Evolutionary conservation across 1,140 invertebrate species (phyloP).

Genomic region (Pachypeltis micranthus): DNA sequence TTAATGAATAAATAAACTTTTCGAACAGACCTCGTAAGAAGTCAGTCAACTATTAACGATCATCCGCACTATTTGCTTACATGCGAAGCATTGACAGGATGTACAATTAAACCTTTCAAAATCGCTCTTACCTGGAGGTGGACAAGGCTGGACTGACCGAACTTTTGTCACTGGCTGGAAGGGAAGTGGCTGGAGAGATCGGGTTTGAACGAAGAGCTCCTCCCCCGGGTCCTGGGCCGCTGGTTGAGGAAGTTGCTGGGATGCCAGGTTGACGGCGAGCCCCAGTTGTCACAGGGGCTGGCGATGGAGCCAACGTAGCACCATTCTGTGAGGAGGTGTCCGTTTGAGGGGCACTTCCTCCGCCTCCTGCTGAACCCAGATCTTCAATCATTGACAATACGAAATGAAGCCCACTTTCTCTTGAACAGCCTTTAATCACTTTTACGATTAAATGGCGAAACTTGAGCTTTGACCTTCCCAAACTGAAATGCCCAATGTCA

Average conservation of each 20-base stretch:
- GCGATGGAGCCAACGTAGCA: background rate
- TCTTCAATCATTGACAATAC: too few species aligned
- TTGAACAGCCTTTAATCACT: too few species aligned
- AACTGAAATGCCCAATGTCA: too few species aligned
- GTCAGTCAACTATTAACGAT: too few species aligned
- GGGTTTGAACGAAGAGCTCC: constrained; percentile 18
- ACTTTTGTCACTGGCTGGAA: constrained; percentile 24
- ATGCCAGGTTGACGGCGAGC: constrained; percentile 3
- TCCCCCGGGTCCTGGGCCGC: background rate
- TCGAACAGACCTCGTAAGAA: too few species aligned
- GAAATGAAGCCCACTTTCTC: too few species aligned
- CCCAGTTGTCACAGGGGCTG: background rate
- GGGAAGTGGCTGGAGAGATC: constrained; percentile 25
- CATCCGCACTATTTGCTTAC: too few species aligned
- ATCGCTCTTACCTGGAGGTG: background rate
- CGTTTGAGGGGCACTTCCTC: background rate
- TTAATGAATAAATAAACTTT: too few species aligned
- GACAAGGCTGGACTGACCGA: constrained; percentile 23
- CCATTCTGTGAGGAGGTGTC: constrained; percentile 23
- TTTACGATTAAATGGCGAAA: too few species aligned
- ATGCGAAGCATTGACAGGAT: too few species aligned
- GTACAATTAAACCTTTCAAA: too few species aligned
- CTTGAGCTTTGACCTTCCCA: too few species aligned
- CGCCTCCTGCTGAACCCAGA: background rate
- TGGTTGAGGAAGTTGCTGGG: background rate